phyloP scores from a whole-genome alignment of 2,888 invertebrate genomes.

The Lasioglossum vierecki region DNA sequence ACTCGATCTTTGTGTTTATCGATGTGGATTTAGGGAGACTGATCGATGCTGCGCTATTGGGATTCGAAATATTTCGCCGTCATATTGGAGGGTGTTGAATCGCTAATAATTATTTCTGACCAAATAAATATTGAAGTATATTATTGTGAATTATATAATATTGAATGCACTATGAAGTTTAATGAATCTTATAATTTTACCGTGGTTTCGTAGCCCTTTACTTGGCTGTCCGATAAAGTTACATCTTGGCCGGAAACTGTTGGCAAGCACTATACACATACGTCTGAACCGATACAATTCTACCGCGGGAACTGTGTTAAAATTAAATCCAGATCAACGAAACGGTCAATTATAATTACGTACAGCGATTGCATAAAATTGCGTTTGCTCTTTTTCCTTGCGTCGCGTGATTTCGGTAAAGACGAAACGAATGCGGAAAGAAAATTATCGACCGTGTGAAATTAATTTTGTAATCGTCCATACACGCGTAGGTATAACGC shows the following conservation, averaged over 20 bases:
- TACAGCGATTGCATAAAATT: background rate
- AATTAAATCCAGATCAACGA: background rate
- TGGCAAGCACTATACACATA: background rate
- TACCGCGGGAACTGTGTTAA: background rate
- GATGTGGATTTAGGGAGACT: background rate
- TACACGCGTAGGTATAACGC: background rate
- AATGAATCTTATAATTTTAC: background rate
- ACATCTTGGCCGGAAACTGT: background rate
- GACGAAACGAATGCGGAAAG: background rate
- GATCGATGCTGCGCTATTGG: conserved; percentile 44
- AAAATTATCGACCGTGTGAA: background rate
- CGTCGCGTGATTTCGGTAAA: background rate
- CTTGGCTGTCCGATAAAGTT: background rate
- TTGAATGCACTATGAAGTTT: background rate
- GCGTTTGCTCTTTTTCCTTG: background rate
- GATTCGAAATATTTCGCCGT: background rate
- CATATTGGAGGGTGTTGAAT: background rate
- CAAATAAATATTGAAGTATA: background rate
- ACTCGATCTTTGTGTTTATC: background rate
- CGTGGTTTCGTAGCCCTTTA: background rate
- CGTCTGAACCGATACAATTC: background rate
- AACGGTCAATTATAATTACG: background rate
- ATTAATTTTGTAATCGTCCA: background rate
- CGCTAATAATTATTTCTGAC: background rate
- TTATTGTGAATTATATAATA: background rate